phyloP scores from a whole-genome alignment of 2,888 invertebrate genomes.

The Lacanobia oleracea region DNA sequence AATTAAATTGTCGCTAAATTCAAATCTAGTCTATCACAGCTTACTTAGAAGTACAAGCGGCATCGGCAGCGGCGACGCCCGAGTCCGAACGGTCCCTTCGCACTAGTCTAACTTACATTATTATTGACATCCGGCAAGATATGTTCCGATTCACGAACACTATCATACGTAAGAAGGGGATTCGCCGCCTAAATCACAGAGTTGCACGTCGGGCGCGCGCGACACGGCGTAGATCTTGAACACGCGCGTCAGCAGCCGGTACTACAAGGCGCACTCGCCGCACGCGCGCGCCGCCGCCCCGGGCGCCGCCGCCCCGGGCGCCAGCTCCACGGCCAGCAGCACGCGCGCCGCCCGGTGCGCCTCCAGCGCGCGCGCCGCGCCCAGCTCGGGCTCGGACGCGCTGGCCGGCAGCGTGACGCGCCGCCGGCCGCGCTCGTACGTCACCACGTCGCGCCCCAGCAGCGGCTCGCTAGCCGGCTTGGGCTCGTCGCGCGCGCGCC shows the following conservation, averaged over 20 bases:
- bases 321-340: constrained; percentile 85
- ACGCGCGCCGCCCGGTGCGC: constrained; percentile 78
- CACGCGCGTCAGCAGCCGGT: constrained; percentile 88
- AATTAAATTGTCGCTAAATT: constrained; percentile 81
- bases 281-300: constrained; percentile 67
- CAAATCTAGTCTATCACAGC: constrained; percentile 89
- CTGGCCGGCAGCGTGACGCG: constrained; percentile 76
- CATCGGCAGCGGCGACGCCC: constrained; percentile 64
- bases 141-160: constrained; percentile 64
- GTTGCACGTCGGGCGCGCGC: constrained; percentile 61
- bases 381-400: constrained; percentile 87
- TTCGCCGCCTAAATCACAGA: constrained; percentile 63
- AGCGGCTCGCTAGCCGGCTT: constrained; percentile 87
- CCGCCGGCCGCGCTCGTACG: constrained; percentile 64
- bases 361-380: constrained; percentile 53
- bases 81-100: constrained; percentile 51
- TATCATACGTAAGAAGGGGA: constrained; percentile 58
- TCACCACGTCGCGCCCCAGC: constrained; percentile 77
- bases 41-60: constrained; percentile 82
- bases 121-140: constrained; percentile 72
- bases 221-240: constrained; percentile 86
- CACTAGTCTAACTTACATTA: constrained; percentile 58
- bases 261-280: constrained; percentile 85
- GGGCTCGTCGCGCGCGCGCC: constrained; percentile 66
- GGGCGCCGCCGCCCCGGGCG: constrained; percentile 68